These are phyloP conservation scores for Cheilosia vernalis DNA, from an alignment of 2,888 invertebrate genomes.

Conservation along the genomic window DNA sequence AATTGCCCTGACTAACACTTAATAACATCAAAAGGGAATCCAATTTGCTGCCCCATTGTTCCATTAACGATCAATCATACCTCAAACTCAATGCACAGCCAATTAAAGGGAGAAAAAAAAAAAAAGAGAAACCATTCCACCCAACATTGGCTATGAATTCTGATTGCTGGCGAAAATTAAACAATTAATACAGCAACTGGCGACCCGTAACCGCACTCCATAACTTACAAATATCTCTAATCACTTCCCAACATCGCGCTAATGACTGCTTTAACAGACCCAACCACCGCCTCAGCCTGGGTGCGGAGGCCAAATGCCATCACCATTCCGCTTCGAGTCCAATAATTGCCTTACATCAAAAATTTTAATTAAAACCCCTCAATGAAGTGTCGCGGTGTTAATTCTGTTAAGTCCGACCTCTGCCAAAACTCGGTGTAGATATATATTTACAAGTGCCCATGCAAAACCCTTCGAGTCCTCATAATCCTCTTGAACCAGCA, in stretches of 20 bases:
- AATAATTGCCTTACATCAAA: conserved; percentile 75
- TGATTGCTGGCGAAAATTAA: conserved; percentile 61
- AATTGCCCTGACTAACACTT: conserved; percentile 11
- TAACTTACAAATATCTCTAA: conserved; percentile 69
- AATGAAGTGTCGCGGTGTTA: conserved; percentile 75
- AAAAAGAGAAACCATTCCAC: neutral
- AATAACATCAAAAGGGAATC: conserved; percentile 10
- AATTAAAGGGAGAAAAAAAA: neutral
- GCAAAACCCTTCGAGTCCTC: conserved; percentile 69
- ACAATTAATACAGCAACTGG: conserved; percentile 66
- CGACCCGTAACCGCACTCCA: conserved; percentile 57
- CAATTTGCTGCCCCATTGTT: conserved; percentile 47
- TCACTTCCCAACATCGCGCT: conserved; percentile 70
- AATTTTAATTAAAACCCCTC: conserved; percentile 75
- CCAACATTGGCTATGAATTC: conserved; percentile 67
- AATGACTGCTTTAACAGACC: conserved; percentile 56
- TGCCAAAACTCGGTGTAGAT: conserved; percentile 39
- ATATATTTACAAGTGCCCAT: conserved; percentile 46
- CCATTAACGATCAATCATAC: conserved; percentile 60
- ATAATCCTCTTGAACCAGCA: conserved; percentile 70
- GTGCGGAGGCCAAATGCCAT: conserved; percentile 38
- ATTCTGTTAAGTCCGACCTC: conserved; percentile 74
- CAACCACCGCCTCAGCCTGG: conserved; percentile 9
- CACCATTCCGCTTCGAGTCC: conserved; percentile 40
- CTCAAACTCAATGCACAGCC: conserved; percentile 40